phyloP scores from a whole-genome alignment of 2,113 vertebrate species.

The Heliornis fulica region DNA sequence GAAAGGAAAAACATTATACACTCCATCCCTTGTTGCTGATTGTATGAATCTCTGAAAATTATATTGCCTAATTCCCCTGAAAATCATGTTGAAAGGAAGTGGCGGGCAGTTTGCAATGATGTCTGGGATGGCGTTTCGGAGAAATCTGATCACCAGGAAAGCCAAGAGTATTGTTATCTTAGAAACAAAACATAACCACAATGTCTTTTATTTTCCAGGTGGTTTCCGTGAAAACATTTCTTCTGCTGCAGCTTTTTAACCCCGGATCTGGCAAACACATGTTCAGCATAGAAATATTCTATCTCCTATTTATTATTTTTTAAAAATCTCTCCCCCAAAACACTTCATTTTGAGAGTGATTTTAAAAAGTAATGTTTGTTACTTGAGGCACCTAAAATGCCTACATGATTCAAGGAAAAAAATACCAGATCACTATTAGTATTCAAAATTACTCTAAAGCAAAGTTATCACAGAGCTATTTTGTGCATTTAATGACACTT shows the following conservation, averaged over 20 bases:
- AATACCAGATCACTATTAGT: not conserved
- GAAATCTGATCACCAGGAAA: not conserved
- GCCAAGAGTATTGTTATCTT: not conserved
- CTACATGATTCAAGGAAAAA: not conserved
- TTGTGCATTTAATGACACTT: not conserved
- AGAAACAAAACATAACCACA: not conserved
- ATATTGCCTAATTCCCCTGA: not conserved
- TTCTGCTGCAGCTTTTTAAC: not conserved
- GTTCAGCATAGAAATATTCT: not conserved
- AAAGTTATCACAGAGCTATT: not conserved
- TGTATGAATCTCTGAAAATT: rapidly evolving
- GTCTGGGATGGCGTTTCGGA: not conserved
- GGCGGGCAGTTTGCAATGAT: not conserved
- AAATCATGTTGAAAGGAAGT: not conserved
- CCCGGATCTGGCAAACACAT: not conserved
- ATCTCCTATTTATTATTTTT: not conserved
- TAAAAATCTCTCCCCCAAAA: not conserved
- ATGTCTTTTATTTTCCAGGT: not conserved
- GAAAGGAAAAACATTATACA: not conserved
- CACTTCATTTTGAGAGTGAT: not conserved
- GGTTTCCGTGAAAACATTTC: not conserved
- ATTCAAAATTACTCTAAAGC: not conserved
- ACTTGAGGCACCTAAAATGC: not conserved
- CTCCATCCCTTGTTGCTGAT: not conserved
- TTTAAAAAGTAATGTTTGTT: not conserved